These are phyloP conservation scores for Netelia melanura DNA, from an alignment of 2,888 invertebrate genomes.

Conservation along the genomic window DNA sequence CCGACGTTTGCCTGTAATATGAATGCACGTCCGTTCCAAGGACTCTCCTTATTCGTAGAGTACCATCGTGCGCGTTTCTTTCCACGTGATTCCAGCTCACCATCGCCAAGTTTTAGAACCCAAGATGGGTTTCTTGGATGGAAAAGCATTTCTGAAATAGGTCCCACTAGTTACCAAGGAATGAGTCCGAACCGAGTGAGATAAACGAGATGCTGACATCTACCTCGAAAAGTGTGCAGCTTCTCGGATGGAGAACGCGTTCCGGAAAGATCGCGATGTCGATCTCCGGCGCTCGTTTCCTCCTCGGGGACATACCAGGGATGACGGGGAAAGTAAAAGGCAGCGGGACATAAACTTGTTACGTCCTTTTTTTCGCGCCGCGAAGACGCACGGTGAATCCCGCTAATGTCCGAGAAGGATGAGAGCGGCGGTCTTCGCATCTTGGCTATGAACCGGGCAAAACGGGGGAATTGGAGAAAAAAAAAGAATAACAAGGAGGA, in stretches of 20 bases:
- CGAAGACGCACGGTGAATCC: constrained; percentile 12
- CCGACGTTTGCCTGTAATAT: too few relatives aligned
- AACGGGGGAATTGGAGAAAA: constrained; percentile 32
- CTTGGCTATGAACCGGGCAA: constrained; percentile 47
- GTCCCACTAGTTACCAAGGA: constrained; percentile 51
- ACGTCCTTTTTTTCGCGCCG: constrained; percentile 7
- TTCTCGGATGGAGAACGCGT: constrained; percentile 33
- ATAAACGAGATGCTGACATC: constrained; percentile 47
- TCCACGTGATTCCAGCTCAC: not conserved
- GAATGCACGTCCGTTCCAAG: too few relatives aligned
- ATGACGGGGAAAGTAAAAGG: constrained; percentile 28
- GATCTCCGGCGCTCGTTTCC: constrained; percentile 72
- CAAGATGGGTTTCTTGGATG: not conserved
- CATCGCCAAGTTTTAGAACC: not conserved
- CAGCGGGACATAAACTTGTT: constrained; percentile 50
- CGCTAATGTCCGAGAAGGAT: constrained; percentile 56
- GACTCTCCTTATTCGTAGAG: too few relatives aligned
- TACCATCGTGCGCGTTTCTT: not conserved
- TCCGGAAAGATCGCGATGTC: constrained; percentile 73
- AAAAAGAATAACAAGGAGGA: constrained; percentile 1
- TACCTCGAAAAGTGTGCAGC: constrained; percentile 63
- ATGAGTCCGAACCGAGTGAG: constrained; percentile 43
- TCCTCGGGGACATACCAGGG: constrained; percentile 41
- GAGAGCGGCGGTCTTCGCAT: constrained; percentile 47
- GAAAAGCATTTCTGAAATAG: not conserved